Conservation (phyloP, 1,140 invertebrate species). For the Mylabris phalerata region DNA sequence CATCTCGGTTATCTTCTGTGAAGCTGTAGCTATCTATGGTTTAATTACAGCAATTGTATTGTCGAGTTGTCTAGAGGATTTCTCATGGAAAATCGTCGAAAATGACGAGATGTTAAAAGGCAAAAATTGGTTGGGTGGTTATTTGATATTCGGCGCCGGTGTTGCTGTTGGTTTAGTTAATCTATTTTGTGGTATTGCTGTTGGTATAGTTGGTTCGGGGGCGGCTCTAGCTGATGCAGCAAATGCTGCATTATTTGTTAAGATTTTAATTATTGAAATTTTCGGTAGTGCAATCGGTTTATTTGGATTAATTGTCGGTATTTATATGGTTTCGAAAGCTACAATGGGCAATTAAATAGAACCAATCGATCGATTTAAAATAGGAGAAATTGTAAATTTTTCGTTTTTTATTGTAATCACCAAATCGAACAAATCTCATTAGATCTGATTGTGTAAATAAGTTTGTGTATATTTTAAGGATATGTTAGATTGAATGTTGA, state of each 20-base stretch:
- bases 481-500: too few relatives aligned
- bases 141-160: slow-evolving; percentile 82
- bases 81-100: slow-evolving; percentile 29
- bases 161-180: slow-evolving; percentile 80
- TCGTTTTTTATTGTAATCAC: too few relatives aligned
- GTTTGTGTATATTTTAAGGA: too few relatives aligned
- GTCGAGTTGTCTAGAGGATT: slow-evolving; percentile 54
- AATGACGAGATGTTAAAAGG: slow-evolving; percentile 23
- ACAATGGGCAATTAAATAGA: slow-evolving; percentile 33
- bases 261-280: slow-evolving; percentile 89
- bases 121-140: slow-evolving; percentile 59
- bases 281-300: slow-evolving; percentile 89
- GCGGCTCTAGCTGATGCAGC: slow-evolving; percentile 86
- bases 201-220: slow-evolving; percentile 86
- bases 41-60: slow-evolving; percentile 88
- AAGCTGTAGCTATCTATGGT: slow-evolving; percentile 91
- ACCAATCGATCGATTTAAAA: too few relatives aligned
- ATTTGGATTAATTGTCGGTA: slow-evolving; percentile 86
- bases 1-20: slow-evolving; percentile 92
- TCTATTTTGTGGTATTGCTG: slow-evolving; percentile 80
- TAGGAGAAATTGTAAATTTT: too few relatives aligned
- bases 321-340: slow-evolving; percentile 59
- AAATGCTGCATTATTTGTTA: slow-evolving; percentile 80
- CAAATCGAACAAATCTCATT: too few relatives aligned
- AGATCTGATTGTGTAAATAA: not conserved